A percentile compares a stretch with the other conserved stretches of the same genome.
These are phyloP conservation scores for Passer domesticus DNA, from an alignment of 2,113 vertebrate genomes.

Conservation along the genomic window DNA sequence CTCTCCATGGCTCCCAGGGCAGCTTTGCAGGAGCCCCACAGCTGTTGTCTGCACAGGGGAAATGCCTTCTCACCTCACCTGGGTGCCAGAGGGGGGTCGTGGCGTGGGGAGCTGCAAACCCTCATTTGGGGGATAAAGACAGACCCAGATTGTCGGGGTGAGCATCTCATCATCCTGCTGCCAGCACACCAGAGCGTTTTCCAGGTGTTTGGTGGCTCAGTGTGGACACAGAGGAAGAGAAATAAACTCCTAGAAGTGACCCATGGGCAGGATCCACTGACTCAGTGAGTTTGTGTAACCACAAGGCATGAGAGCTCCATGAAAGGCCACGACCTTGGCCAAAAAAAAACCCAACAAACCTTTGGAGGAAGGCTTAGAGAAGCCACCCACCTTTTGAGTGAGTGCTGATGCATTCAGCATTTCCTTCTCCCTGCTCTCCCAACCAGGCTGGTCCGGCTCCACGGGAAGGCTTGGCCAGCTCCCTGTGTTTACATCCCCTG, in stretches of 20 bases:
- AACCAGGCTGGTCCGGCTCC: background rate
- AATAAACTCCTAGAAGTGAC: background rate
- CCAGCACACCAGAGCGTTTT: background rate
- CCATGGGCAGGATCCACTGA: fast-evolving
- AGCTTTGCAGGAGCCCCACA: background rate
- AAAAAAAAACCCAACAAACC: background rate
- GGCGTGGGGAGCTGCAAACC: background rate
- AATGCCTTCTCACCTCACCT: background rate
- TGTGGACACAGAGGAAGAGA: background rate
- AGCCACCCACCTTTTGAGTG: background rate
- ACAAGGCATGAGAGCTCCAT: background rate
- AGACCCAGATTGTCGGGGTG: fast-evolving
- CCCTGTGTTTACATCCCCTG: background rate
- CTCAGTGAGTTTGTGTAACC: background rate
- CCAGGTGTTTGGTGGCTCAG: background rate
- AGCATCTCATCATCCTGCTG: background rate
- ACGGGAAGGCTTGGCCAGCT: background rate
- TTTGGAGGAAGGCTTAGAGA: background rate
- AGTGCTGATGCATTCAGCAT: background rate
- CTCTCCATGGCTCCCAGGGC: background rate
- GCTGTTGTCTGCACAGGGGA: background rate
- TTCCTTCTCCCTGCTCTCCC: background rate
- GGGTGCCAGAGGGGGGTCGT: background rate
- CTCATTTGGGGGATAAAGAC: fast-evolving
- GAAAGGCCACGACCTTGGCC: background rate